Evolutionary conservation across 2,113 vertebrate species (phyloP).

Genomic region (Chelonoidis abingdonii): DNA sequence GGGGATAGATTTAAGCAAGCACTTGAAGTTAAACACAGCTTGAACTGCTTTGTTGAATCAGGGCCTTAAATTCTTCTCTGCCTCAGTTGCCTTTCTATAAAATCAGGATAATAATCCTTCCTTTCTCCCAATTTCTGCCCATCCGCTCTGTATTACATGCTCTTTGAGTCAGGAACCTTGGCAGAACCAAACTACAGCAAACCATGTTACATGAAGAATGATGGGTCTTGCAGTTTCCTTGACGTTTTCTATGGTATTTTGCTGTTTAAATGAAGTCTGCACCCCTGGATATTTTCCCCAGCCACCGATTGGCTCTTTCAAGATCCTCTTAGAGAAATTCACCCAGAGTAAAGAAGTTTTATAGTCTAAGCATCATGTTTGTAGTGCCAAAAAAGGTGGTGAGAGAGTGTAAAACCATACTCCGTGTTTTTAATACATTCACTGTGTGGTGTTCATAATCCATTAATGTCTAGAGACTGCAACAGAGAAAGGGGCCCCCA

Average conservation of each 20-base stretch:
- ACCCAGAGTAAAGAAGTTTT: neutral
- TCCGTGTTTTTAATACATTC: fast-evolving
- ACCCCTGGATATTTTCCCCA: neutral
- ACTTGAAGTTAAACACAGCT: neutral
- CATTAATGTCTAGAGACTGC: fast-evolving
- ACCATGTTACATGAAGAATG: neutral
- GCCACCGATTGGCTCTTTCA: neutral
- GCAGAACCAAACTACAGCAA: neutral
- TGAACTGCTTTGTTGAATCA: neutral
- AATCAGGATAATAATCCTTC: no score
- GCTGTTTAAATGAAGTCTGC: neutral
- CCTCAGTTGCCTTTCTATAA: neutral
- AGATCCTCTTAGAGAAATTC: neutral
- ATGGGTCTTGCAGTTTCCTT: neutral
- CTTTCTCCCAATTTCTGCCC: neutral
- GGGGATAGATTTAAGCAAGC: neutral
- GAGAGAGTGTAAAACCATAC: neutral
- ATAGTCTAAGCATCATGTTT: neutral
- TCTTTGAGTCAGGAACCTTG: neutral
- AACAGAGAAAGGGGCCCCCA: neutral
- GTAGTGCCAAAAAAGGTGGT: neutral
- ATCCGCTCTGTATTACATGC: neutral
- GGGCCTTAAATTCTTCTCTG: no score
- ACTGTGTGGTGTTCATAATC: neutral
- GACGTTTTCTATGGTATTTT: neutral